A percentile compares a stretch with the other conserved stretches of the same genome.
Evolutionary conservation across 2,797 vertebrate species (phyloP).

Genomic region (Notamacropus eugenii): DNA sequence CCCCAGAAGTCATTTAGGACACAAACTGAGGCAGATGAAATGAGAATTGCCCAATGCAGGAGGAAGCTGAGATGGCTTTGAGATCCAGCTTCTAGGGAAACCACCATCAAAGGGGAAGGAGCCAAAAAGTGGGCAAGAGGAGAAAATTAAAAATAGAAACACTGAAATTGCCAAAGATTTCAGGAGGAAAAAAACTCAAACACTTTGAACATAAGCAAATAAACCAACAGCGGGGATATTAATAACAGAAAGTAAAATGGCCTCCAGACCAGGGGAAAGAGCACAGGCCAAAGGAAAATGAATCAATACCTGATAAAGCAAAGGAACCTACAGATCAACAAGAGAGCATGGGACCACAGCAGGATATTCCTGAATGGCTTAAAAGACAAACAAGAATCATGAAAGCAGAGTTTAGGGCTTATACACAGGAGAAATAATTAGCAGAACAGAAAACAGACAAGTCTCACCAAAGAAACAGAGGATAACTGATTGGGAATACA

Average conservation of each 20-base stretch:
- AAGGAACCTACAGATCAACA: background rate
- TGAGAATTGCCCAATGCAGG: background rate
- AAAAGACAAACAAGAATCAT: background rate
- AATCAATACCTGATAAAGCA: background rate
- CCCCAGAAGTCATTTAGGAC: background rate
- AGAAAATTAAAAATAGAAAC: background rate
- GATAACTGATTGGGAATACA: too few species aligned
- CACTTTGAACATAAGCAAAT: background rate
- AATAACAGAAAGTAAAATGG: background rate
- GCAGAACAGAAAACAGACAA: background rate
- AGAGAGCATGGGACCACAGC: too few species aligned
- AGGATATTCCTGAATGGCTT: background rate
- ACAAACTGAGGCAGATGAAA: background rate
- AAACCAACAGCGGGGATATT: background rate
- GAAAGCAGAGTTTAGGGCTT: background rate
- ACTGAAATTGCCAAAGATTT: background rate
- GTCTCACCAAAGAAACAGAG: background rate
- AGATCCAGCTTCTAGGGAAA: background rate
- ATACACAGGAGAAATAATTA: background rate
- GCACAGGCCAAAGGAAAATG: background rate
- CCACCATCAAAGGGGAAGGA: background rate
- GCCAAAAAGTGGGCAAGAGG: background rate
- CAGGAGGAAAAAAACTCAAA: background rate
- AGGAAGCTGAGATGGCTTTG: background rate
- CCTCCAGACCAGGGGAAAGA: background rate